A percentile compares a stretch with the other conserved stretches of the same genome.
These are phyloP conservation scores for Calypte anna DNA, from an alignment of 2,113 vertebrate species.

Conservation along the genomic window DNA sequence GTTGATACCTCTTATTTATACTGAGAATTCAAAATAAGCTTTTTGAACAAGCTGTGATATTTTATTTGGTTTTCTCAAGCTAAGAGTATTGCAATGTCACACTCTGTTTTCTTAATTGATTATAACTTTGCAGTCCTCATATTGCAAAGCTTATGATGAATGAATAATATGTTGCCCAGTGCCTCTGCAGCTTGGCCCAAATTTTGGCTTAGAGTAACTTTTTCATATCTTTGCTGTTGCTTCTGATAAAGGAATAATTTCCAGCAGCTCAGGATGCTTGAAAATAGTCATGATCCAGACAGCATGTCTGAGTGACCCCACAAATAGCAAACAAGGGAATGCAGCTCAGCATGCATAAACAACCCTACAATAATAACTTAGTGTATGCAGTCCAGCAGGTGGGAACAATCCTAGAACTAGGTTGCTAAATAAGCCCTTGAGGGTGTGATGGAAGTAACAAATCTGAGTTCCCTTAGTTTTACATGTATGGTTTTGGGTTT, in stretches of 20 bases:
- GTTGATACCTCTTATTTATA: constrained; percentile 30
- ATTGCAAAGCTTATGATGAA: constrained; percentile 33
- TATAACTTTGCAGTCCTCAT: constrained; percentile 18
- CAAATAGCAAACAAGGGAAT: constrained; percentile 40
- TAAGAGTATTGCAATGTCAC: constrained; percentile 56
- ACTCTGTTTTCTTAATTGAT: constrained; percentile 57
- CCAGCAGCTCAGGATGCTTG: constrained; percentile 45
- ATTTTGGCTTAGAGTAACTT: constrained; percentile 19
- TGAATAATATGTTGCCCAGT: constrained; percentile 17
- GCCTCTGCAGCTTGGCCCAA: constrained; percentile 14
- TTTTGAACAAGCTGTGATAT: constrained; percentile 50
- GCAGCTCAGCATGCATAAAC: constrained; percentile 48
- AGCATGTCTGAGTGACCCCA: constrained; percentile 54
- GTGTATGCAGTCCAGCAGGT: constrained; percentile 23
- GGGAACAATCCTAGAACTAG: constrained; percentile 21
- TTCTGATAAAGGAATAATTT: constrained; percentile 60
- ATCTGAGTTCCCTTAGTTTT: constrained; percentile 3
- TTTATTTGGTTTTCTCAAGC: constrained; percentile 63
- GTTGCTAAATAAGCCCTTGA: constrained; percentile 22
- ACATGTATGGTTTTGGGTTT: neutral
- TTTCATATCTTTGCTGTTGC: constrained; percentile 37
- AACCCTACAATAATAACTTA: constrained; percentile 36
- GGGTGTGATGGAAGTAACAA: neutral
- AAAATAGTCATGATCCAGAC: constrained; percentile 60
- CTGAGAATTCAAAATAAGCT: constrained; percentile 50